Evolutionary conservation across 2,797 vertebrate species (phyloP).

Genomic region (Apodemus agrarius): DNA sequence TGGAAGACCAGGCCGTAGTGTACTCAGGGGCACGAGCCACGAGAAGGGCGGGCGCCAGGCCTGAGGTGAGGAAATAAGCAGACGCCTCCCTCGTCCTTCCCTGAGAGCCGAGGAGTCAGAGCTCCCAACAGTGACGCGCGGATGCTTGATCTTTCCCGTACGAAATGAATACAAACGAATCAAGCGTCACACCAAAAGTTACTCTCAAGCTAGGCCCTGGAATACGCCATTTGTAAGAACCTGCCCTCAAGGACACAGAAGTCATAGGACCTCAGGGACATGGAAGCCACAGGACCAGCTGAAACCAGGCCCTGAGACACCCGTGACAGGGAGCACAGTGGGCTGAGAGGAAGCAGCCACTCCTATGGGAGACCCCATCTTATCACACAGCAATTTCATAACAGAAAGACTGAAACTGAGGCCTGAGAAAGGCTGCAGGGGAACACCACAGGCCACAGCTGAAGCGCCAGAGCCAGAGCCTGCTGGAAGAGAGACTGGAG

Average conservation of each 20-base stretch:
- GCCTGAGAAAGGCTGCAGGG: not conserved
- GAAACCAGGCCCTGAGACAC: not conserved
- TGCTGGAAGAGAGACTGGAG: not conserved
- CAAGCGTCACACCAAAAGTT: not conserved
- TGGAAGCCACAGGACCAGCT: not conserved
- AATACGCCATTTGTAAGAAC: not conserved
- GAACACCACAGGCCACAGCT: not conserved
- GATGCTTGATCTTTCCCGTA: not conserved
- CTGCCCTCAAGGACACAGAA: not conserved
- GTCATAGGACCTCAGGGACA: not conserved
- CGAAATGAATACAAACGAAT: not conserved
- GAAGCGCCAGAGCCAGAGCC: no score
- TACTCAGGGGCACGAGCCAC: no score
- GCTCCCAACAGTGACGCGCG: not conserved
- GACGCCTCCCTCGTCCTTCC: no score
- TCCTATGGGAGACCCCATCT: not conserved
- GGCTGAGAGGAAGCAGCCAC: not conserved
- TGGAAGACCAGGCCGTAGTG: no score
- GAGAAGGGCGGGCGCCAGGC: not conserved
- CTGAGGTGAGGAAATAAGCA: not conserved
- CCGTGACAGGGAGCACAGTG: not conserved
- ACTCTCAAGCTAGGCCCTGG: not conserved
- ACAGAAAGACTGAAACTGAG: not conserved
- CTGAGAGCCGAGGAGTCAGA: not conserved
- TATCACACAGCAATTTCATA: not conserved